phyloP scores from a whole-genome alignment of 2,797 vertebrate species.

The Onychomys torridus region DNA sequence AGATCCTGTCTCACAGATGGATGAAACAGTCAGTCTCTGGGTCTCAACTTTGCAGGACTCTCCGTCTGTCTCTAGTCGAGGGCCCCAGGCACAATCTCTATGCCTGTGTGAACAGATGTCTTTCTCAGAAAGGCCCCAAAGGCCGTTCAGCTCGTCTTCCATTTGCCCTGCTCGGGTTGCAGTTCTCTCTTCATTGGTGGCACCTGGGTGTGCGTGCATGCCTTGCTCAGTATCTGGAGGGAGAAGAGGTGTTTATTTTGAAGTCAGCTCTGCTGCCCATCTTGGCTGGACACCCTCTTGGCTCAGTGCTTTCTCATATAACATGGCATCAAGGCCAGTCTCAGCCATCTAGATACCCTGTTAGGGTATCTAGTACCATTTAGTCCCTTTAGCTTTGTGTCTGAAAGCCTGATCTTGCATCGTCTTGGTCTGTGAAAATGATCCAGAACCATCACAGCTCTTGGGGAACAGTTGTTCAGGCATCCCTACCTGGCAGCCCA shows the following conservation, averaged over 20 bases:
- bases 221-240: background rate
- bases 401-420: background rate
- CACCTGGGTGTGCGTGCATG: background rate
- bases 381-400: background rate
- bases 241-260: background rate
- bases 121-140: background rate
- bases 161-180: background rate
- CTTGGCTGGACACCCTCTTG: background rate
- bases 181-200: background rate
- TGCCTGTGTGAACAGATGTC: background rate
- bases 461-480: background rate
- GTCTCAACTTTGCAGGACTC: background rate
- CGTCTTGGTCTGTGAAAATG: conserved; percentile 5
- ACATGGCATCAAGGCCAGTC: background rate
- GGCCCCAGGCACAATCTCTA: background rate
- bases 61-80: background rate
- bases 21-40: background rate
- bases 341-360: background rate
- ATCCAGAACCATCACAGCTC: background rate
- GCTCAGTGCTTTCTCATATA: background rate
- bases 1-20: background rate
- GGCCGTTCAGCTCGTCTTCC: background rate
- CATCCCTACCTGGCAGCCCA: background rate
- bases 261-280: background rate
- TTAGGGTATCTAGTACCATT: background rate